A percentile compares a stretch with the other conserved stretches of the same genome.
Conservation (phyloP, 2,888 invertebrate genomes). For the Kuschelorhynchus macadamiae region DNA sequence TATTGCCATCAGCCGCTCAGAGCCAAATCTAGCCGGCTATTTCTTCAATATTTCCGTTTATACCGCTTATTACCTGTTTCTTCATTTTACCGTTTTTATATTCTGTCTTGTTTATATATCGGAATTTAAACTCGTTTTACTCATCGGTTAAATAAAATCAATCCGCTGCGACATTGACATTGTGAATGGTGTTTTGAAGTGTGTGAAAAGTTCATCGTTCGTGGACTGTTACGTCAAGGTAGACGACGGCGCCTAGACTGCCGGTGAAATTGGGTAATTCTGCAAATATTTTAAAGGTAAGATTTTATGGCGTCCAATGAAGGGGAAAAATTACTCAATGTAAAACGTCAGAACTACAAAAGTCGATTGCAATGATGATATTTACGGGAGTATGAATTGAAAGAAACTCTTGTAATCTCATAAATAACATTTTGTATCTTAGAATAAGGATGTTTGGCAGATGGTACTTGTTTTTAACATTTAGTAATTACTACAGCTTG, state of each 20-base stretch:
- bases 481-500: too few relatives aligned
- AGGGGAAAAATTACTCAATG: too few relatives aligned
- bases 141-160: slow-evolving; percentile 18
- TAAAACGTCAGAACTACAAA: too few relatives aligned
- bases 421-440: too few relatives aligned
- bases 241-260: slow-evolving; percentile 15
- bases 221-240: slow-evolving; percentile 31
- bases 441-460: too few relatives aligned
- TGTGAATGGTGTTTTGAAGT: slow-evolving; percentile 46
- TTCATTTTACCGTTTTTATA: slow-evolving; percentile 28
- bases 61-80: slow-evolving; percentile 12
- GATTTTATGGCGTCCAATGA: too few relatives aligned
- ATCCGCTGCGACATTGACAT: slow-evolving; percentile 37
- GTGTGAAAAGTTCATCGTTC: slow-evolving; percentile 44
- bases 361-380: too few relatives aligned
- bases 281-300: slow-evolving; percentile 27
- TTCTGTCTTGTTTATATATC: slow-evolving; percentile 8
- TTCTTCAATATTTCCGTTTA: slow-evolving; percentile 4
- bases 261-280: slow-evolving; percentile 15
- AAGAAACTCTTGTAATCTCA: too few relatives aligned
- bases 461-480: too few relatives aligned
- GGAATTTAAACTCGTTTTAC: slow-evolving; percentile 11
- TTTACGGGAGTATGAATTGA: too few relatives aligned
- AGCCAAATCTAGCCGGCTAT: slow-evolving; percentile 25
- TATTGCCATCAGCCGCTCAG: not conserved